Evolutionary conservation across 2,797 vertebrate genomes (phyloP).

Genomic region (Mallotus villosus): DNA sequence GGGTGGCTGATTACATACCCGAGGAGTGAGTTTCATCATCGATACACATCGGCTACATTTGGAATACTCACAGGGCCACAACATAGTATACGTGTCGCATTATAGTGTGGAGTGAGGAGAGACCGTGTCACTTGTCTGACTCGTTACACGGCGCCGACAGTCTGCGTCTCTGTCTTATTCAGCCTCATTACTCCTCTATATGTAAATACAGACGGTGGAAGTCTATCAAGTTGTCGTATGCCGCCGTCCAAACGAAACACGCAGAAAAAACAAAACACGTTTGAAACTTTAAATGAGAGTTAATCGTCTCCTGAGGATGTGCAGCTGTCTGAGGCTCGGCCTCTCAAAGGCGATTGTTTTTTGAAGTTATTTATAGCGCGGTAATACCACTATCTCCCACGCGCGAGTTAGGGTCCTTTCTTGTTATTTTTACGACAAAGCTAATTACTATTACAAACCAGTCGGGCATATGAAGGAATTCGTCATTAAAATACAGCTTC

Average conservation of each 20-base stretch:
- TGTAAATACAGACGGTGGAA: constrained; percentile 25
- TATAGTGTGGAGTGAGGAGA: too few species aligned
- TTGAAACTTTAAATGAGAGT: constrained; percentile 46
- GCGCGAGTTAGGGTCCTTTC: constrained; percentile 26
- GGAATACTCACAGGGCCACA: too few species aligned
- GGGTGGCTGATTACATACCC: too few species aligned
- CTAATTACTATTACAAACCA: constrained; percentile 37
- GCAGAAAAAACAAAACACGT: not conserved
- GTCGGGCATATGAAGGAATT: constrained; percentile 24
- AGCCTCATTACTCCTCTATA: constrained; percentile 12
- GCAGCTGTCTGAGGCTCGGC: constrained; percentile 45
- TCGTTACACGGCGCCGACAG: not conserved
- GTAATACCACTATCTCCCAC: constrained; percentile 31
- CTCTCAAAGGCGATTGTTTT: constrained; percentile 50
- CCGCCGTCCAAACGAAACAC: constrained; percentile 20
- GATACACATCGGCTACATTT: too few species aligned
- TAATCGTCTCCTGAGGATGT: constrained; percentile 43
- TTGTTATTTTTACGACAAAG: constrained; percentile 54
- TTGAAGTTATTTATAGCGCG: constrained; percentile 58
- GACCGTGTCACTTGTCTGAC: too few species aligned
- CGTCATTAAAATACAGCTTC: constrained; percentile 26
- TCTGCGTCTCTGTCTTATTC: not conserved
- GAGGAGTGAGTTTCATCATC: too few species aligned
- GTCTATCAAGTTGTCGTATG: constrained; percentile 21
- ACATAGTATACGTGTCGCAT: too few species aligned